phyloP scores from a whole-genome alignment of 2,888 invertebrate species.

The Phaedon cochleariae region DNA sequence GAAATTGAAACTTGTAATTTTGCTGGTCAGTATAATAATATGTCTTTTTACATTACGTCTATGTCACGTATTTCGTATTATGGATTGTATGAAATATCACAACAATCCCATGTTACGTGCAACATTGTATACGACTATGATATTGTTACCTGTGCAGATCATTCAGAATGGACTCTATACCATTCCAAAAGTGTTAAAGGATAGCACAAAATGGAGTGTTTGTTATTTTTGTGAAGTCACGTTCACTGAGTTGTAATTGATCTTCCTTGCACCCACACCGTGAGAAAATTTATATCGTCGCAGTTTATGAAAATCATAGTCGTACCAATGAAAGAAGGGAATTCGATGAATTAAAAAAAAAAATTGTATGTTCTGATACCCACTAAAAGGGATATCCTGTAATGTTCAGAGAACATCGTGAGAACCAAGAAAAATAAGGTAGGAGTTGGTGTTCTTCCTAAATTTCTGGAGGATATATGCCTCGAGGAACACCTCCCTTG shows the following conservation, averaged over 20 bases:
- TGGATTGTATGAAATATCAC: conserved; percentile 16
- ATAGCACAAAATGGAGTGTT: conserved; percentile 30
- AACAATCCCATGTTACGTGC: conserved; percentile 15
- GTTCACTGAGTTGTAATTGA: conserved; percentile 33
- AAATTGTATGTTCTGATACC: no score
- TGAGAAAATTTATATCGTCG: conserved; percentile 18
- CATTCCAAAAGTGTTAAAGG: conserved; percentile 21
- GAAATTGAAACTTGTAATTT: no score
- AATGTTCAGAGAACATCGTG: no score
- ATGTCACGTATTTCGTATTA: conserved; percentile 20
- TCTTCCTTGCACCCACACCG: conserved; percentile 25
- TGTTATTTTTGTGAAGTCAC: conserved; percentile 42
- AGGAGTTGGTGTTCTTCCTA: no score
- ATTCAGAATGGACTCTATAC: conserved; percentile 7
- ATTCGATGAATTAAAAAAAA: no score
- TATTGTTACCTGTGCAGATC: conserved; percentile 5
- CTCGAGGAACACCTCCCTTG: no score
- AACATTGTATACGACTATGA: background rate
- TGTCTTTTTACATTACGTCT: no score
- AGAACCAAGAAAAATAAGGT: no score
- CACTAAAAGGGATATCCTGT: no score
- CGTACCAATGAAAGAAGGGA: background rate
- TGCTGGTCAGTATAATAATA: no score
- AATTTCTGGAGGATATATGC: no score
- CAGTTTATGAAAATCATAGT: background rate